phyloP scores from a whole-genome alignment of 2,888 invertebrate species.

The Amiota mariae region DNA sequence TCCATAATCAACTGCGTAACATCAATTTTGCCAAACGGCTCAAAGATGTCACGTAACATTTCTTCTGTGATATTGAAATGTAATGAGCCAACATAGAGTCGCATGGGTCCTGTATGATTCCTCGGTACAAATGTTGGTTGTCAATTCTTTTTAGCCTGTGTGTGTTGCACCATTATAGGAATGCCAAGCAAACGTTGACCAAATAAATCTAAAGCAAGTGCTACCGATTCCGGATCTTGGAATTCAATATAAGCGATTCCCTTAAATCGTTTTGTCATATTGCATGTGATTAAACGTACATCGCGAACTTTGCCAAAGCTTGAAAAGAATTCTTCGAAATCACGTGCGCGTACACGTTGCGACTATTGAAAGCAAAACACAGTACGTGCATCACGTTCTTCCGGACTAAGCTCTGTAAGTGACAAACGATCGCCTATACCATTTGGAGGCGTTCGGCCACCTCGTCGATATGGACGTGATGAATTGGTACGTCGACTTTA shows the following conservation, averaged over 20 bases:
- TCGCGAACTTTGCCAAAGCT: constrained; percentile 98
- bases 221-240: constrained; percentile 96
- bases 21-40: constrained; percentile 98
- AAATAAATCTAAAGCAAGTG: constrained; percentile 94
- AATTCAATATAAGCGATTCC: constrained; percentile 99
- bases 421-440: constrained; percentile 78
- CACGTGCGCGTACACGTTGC: constrained; percentile 92
- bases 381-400: constrained; percentile 98
- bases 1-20: constrained; percentile 96
- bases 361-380: constrained; percentile 99
- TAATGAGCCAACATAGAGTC: constrained; percentile 96
- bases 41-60: constrained; percentile 98
- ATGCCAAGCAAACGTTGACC: constrained; percentile 96
- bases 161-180: constrained; percentile 98
- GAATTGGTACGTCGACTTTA: constrained; percentile 72
- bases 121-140: constrained; percentile 90
- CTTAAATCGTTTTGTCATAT: constrained; percentile 98
- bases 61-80: constrained; percentile 99
- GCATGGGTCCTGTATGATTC: constrained; percentile 93
- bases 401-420: constrained; percentile 87
- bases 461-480: constrained; percentile 72
- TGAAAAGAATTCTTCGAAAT: constrained; percentile 98
- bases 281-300: constrained; percentile 98
- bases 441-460: constrained; percentile 74
- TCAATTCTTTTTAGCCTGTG: constrained; percentile 94